phyloP scores from a whole-genome alignment of 1,140 invertebrate genomes.

The Platyura marginata region DNA sequence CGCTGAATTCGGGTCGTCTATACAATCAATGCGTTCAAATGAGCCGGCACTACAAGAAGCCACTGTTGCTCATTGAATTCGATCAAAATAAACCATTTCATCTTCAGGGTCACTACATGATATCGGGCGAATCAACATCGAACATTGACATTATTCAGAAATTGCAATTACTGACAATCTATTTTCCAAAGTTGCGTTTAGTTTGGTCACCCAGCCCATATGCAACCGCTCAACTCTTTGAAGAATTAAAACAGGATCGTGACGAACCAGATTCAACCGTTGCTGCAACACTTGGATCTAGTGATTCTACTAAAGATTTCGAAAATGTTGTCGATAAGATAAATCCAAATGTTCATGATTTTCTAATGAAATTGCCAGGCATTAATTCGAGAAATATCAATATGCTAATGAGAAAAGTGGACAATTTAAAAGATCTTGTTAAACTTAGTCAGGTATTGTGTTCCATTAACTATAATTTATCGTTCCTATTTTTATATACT shows the following conservation, averaged over 20 bases:
- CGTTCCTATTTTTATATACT: background rate
- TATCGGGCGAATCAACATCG: slow-evolving; percentile 43
- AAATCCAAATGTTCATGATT: slow-evolving; percentile 63
- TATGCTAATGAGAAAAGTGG: slow-evolving; percentile 56
- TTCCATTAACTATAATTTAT: background rate
- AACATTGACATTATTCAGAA: slow-evolving; percentile 64
- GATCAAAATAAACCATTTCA: slow-evolving; percentile 85
- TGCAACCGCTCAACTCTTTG: slow-evolving; percentile 88
- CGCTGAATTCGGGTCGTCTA: slow-evolving; percentile 81
- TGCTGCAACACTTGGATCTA: slow-evolving; percentile 44
- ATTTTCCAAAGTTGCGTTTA: slow-evolving; percentile 80
- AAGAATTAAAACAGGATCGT: slow-evolving; percentile 67
- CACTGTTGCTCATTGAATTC: slow-evolving; percentile 92
- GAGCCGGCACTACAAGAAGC: slow-evolving; percentile 70
- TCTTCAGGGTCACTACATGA: slow-evolving; percentile 64
- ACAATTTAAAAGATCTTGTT: slow-evolving; percentile 48
- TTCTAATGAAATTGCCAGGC: slow-evolving; percentile 78
- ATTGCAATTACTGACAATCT: slow-evolving; percentile 78
- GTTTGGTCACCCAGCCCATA: slow-evolving; percentile 93
- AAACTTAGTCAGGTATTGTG: slow-evolving; percentile 20
- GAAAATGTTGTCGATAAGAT: slow-evolving; percentile 37
- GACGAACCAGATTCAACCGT: slow-evolving; percentile 52
- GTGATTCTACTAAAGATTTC: slow-evolving; percentile 34
- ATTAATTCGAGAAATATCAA: slow-evolving; percentile 75
- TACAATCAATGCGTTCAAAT: slow-evolving; percentile 89